phyloP scores from a whole-genome alignment of 2,888 invertebrate species.

The Hirtodrosophila alboralis region DNA sequence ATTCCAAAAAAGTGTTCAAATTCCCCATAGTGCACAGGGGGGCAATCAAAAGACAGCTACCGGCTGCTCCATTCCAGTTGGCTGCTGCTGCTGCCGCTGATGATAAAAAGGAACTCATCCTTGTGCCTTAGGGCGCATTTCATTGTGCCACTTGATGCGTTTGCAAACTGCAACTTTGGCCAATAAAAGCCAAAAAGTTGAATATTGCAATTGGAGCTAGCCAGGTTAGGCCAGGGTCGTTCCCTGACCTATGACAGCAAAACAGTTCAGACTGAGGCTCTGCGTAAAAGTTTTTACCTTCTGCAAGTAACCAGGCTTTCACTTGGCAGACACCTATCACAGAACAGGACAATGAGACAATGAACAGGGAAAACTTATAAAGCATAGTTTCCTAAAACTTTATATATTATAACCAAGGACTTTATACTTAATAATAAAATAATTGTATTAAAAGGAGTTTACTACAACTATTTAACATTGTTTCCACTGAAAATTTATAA shows the following conservation, averaged over 20 bases:
- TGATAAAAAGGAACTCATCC: background rate
- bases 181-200: constrained; percentile 36
- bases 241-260: background rate
- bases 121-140: constrained; percentile 14
- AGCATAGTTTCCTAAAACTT: too few species aligned
- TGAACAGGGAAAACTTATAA: too few species aligned
- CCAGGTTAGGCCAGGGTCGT: constrained; percentile 1
- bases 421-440: too few species aligned
- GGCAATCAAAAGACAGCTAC: too few species aligned
- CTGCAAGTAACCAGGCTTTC: constrained; percentile 9
- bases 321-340: constrained; percentile 27
- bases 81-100: constrained; percentile 1
- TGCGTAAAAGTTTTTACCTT: constrained; percentile 37
- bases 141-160: constrained; percentile 39
- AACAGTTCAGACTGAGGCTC: constrained; percentile 1
- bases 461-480: too few species aligned
- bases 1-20: too few species aligned
- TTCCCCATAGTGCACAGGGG: too few species aligned
- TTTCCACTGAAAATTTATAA: too few species aligned
- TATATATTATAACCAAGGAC: too few species aligned
- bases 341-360: constrained; percentile 9
- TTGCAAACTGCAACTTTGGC: constrained; percentile 34
- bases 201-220: background rate
- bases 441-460: too few species aligned
- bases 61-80: background rate